Evolutionary conservation across 2,113 vertebrate species (phyloP).

Genomic region (Hiodon alosoides): DNA sequence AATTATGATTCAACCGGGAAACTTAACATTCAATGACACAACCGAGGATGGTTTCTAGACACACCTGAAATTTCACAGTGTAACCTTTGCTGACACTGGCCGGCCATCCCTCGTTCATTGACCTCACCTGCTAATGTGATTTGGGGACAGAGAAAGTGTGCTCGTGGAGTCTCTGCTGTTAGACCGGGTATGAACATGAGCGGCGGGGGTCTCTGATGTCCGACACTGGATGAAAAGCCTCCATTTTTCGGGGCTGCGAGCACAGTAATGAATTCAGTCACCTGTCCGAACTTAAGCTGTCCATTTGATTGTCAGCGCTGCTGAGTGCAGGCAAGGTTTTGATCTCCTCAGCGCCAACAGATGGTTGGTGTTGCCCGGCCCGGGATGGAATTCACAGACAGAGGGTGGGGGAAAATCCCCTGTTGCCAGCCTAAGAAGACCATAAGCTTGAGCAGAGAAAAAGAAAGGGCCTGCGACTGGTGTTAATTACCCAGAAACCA

Average conservation of each 20-base stretch:
- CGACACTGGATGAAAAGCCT: not conserved
- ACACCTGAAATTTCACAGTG: too few relatives aligned
- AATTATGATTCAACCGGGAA: too few relatives aligned
- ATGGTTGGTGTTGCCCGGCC: slow-evolving; percentile 83
- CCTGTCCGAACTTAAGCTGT: slow-evolving; percentile 73
- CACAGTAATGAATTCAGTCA: slow-evolving; percentile 63
- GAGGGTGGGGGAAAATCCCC: slow-evolving; percentile 87
- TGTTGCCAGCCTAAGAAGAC: slow-evolving; percentile 94
- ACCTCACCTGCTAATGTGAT: not conserved
- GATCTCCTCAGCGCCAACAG: slow-evolving; percentile 88
- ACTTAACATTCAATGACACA: too few relatives aligned
- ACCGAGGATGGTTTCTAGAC: too few relatives aligned
- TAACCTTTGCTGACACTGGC: not conserved
- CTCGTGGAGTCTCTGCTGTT: not conserved
- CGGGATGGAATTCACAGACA: slow-evolving; percentile 79
- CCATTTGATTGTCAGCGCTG: slow-evolving; percentile 65
- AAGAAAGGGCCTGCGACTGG: slow-evolving; percentile 95
- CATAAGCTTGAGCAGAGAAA: slow-evolving; percentile 98
- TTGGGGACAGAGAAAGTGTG: not conserved
- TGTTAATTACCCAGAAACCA: slow-evolving; percentile 99
- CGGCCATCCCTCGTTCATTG: not conserved
- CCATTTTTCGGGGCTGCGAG: slow-evolving; percentile 32
- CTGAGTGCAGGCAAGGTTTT: slow-evolving; percentile 76
- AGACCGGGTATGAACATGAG: not conserved
- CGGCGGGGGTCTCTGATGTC: not conserved